These are phyloP conservation scores for Ichneumoninae sp. DNA, from an alignment of 2,888 invertebrate species.

Conservation along the genomic window DNA sequence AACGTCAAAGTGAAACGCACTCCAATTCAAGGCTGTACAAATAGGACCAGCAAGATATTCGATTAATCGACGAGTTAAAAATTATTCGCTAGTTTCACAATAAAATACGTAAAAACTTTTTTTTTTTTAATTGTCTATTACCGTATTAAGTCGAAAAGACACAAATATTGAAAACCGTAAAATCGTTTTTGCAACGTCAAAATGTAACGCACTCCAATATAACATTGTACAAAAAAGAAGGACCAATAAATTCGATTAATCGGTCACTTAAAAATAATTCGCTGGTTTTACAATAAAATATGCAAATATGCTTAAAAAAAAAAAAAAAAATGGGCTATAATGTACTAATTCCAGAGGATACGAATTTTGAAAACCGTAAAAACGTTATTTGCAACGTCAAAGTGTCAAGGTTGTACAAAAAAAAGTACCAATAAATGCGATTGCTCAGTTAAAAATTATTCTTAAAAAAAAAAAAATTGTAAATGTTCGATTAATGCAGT, in stretches of 20 bases:
- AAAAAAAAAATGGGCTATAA: too few species aligned
- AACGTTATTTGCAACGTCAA: too few species aligned
- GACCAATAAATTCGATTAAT: slow-evolving; percentile 55
- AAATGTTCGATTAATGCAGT: too few species aligned
- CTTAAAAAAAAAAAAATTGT: not conserved
- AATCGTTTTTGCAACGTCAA: too few species aligned
- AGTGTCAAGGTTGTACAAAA: too few species aligned
- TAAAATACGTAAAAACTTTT: not conserved
- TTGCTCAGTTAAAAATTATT: too few species aligned
- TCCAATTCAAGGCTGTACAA: slow-evolving; percentile 91
- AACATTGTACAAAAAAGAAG: slow-evolving; percentile 85
- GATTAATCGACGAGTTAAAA: slow-evolving; percentile 41
- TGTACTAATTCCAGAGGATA: too few species aligned
- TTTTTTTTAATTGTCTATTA: too few species aligned
- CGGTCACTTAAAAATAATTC: not conserved
- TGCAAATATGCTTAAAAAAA: not conserved
- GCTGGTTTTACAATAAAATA: not conserved
- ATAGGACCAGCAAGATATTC: slow-evolving; percentile 55
- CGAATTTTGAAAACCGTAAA: too few species aligned
- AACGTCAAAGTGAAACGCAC: slow-evolving; percentile 85
- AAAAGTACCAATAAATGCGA: too few species aligned
- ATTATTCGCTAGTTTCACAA: not conserved
- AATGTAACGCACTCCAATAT: slow-evolving; percentile 91
- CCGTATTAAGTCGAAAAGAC: too few species aligned
- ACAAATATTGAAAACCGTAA: too few species aligned